Evolutionary conservation across 2,797 vertebrate species (phyloP), one percentile per base, ranked within the genome.

Genomic region (Xiphorhynchus erythropygius): DNA sequence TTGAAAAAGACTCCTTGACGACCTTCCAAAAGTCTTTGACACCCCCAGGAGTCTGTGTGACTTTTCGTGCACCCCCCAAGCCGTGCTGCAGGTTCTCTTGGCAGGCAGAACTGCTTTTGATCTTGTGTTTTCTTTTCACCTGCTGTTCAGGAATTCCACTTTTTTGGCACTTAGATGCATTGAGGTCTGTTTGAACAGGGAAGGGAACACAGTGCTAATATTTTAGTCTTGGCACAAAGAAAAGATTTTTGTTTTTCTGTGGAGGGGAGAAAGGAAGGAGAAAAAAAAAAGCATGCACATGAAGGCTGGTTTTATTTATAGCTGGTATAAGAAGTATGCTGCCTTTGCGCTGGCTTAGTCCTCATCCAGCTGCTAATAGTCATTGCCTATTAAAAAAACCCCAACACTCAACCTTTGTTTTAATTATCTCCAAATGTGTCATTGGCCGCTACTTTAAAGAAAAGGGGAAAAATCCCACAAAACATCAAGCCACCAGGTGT

Each of bases 91-190:
- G 80, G 59, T 94, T 86, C 80, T 93, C 44, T 65, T 94, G 89
- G 94, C 96, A 95, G 91, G 50, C 84, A 84, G 67, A 84, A 19
- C 74, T 79, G 83, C 18, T 21, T 97, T 94, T 94, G 89, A 96
- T 81, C 89, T 82, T 64, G 28, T 84, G 79, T 81, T 96, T 95
- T 84, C 79, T 90, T 96, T 96, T 90, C 93, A 96, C 95, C 91
- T 94, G 94, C 96, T 96, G 92, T 82, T 94, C 89, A 89, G 87
- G 96, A 96, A 95, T 96, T 88, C 87, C 89, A 91, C 55, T 88
- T 83, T 81, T 52, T 91, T 96, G 96, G 93, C 94, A 80, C 63
- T 70, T 67, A 21, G 37, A 55, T 84, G 83, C 87, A 76, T 50
- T 39, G 77, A 94, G 47, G 63, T 70, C 89, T 88, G 56, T 82